A percentile compares a stretch with the other conserved stretches of the same genome.
These are phyloP conservation scores for Serinus canaria DNA, from an alignment of 2,113 vertebrate genomes.

Conservation along the genomic window DNA sequence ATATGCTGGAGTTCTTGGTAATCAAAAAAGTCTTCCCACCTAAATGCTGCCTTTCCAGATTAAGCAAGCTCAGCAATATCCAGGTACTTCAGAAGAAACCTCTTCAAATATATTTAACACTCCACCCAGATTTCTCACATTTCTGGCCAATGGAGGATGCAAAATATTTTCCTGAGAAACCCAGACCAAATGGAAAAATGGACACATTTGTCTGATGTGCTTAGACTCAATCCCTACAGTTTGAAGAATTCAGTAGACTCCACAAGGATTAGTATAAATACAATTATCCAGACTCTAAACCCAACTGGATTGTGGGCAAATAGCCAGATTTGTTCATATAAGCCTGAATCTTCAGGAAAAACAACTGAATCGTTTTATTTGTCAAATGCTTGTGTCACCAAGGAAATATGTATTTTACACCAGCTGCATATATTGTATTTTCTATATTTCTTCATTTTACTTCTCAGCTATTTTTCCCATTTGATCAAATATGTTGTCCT, in stretches of 20 bases:
- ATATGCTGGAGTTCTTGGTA: not conserved
- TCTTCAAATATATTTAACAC: not conserved
- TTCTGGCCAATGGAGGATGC: not conserved
- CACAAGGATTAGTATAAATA: not conserved
- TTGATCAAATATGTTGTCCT: not conserved
- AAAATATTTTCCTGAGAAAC: not conserved
- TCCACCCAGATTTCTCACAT: not conserved
- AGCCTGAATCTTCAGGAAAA: not conserved
- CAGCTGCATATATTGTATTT: not conserved
- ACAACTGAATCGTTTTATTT: not conserved
- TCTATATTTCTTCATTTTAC: not conserved
- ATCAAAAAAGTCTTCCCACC: not conserved
- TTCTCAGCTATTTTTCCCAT: not conserved
- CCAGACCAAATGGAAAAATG: not conserved
- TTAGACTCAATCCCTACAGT: not conserved
- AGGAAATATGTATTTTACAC: not conserved
- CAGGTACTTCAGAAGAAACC: not conserved
- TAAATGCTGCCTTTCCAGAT: not conserved
- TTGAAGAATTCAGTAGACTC: not conserved
- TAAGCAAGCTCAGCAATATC: not conserved
- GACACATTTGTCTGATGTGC: not conserved
- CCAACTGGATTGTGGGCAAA: not conserved
- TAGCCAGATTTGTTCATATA: not conserved
- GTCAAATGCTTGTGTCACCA: not conserved
- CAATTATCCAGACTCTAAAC: not conserved